Evolutionary conservation across 1,140 invertebrate species (phyloP).

Genomic region (Trachymyrmex cornetzi): DNA sequence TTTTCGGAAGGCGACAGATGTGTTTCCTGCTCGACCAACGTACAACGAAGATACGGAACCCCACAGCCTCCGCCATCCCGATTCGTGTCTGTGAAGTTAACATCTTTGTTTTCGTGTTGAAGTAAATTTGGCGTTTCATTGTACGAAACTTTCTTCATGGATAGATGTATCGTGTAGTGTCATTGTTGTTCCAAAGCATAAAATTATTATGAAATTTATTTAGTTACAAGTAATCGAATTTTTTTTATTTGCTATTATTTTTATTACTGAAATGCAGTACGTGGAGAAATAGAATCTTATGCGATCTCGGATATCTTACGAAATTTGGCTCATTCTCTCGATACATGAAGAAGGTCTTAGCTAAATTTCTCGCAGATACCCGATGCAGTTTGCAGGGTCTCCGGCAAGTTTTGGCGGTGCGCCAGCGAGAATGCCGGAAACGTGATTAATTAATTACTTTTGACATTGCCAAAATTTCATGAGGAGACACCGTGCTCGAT

Average conservation of each 20-base stretch:
- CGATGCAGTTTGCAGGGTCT: slow-evolving; percentile 69
- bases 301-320: neutral
- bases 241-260: neutral
- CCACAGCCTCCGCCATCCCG: neutral
- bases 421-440: slow-evolving; percentile 70
- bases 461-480: slow-evolving; percentile 69
- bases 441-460: slow-evolving; percentile 80
- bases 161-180: neutral
- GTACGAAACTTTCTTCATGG: neutral
- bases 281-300: neutral
- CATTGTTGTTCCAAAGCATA: neutral
- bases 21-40: slow-evolving; percentile 19
- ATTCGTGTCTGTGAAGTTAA: slow-evolving; percentile 27
- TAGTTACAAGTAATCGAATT: neutral
- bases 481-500: slow-evolving; percentile 43
- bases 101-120: neutral
- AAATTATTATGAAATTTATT: neutral
- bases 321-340: neutral
- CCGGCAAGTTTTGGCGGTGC: slow-evolving; percentile 69
- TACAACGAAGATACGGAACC: slow-evolving; percentile 46
- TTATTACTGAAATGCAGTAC: neutral
- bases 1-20: slow-evolving; percentile 70
- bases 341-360: neutral
- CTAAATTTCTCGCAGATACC: slow-evolving; percentile 67
- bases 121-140: slow-evolving; percentile 8